Percentiles rank a stretch among this genome's conserved stretches.
These are phyloP conservation scores for Onthophagus sagittarius DNA, from an alignment of 2,888 invertebrate genomes.

Conservation along the genomic window DNA sequence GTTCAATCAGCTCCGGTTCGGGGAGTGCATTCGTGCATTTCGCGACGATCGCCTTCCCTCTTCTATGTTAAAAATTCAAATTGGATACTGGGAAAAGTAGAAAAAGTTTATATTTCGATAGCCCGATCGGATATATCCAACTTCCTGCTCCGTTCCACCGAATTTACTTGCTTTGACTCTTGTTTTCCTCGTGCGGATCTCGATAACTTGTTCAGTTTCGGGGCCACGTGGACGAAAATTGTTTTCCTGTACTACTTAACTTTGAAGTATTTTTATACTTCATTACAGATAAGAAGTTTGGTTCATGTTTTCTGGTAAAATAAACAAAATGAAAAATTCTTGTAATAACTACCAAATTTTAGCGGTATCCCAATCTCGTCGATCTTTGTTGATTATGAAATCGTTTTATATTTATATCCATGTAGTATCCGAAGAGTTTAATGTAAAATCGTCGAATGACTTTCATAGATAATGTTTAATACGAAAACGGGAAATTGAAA, in stretches of 20 bases:
- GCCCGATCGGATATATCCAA: background rate
- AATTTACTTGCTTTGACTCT: background rate
- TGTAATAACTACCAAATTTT: too few species aligned
- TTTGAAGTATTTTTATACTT: background rate
- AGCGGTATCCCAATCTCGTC: too few species aligned
- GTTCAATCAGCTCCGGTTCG: constrained; percentile 6
- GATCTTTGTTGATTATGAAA: too few species aligned
- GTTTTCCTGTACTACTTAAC: background rate
- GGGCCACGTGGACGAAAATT: background rate
- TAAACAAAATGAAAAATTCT: too few species aligned
- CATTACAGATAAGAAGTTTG: background rate
- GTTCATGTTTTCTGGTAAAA: background rate
- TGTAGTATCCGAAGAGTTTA: too few species aligned
- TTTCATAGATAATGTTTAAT: too few species aligned
- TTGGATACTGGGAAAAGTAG: background rate
- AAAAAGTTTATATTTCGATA: background rate
- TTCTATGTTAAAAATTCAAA: constrained; percentile 4
- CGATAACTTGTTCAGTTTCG: background rate
- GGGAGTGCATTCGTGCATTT: constrained; percentile 11
- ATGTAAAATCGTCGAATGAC: too few species aligned
- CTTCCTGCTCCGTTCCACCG: background rate
- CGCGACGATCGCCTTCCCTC: constrained; percentile 5
- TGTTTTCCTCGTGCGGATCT: background rate
- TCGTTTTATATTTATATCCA: too few species aligned
- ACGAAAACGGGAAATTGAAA: too few species aligned